Evolutionary conservation across 2,113 vertebrate species (phyloP).

Genomic region (Xiphophorus maculatus): DNA sequence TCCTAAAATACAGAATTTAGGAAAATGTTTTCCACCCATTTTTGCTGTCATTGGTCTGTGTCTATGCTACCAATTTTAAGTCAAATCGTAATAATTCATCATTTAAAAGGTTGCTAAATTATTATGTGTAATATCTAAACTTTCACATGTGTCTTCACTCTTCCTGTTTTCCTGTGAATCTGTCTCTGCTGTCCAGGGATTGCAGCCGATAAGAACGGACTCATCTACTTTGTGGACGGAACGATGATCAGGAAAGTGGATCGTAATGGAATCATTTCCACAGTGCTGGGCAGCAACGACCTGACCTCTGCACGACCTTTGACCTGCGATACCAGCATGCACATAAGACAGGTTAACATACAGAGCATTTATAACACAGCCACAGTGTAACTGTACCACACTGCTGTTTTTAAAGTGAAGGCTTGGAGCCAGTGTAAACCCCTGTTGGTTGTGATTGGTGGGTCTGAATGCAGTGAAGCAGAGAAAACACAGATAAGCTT

Average conservation of each 20-base stretch:
- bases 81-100: too few relatives aligned
- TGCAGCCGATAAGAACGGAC: conserved; percentile 93
- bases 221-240: conserved; percentile 98
- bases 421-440: too few relatives aligned
- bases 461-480: neutral
- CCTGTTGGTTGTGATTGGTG: neutral
- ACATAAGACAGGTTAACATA: conserved; percentile 91
- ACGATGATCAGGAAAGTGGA: conserved; percentile 99
- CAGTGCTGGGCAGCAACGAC: conserved; percentile 95
- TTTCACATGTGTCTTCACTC: neutral
- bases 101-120: too few relatives aligned
- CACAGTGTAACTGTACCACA: too few relatives aligned
- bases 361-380: neutral
- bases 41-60: too few relatives aligned
- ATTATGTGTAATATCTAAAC: too few relatives aligned
- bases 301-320: conserved; percentile 94
- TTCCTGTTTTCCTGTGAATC: neutral
- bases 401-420: too few relatives aligned
- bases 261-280: conserved; percentile 97
- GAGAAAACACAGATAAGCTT: neutral
- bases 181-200: conserved; percentile 82
- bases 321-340: conserved; percentile 99
- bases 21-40: too few relatives aligned
- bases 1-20: too few relatives aligned
- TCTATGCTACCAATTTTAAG: too few relatives aligned